Conservation (phyloP, 1,140 invertebrate species). For the Pseudomyrmex pallidus region DNA sequence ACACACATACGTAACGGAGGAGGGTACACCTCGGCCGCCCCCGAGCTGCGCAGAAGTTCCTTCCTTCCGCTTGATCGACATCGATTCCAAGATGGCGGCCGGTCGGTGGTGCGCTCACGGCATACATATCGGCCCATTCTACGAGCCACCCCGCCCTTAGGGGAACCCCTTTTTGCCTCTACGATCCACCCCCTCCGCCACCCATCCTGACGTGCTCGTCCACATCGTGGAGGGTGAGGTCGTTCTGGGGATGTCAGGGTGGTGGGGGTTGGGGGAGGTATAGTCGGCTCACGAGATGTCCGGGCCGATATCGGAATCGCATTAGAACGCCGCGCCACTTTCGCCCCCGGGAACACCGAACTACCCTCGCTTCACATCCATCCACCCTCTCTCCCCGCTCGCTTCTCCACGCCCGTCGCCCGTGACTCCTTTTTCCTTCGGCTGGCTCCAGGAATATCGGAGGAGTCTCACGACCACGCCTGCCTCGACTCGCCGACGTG, state of each 20-base stretch:
- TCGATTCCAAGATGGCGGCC: constrained; percentile 82
- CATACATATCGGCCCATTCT: constrained; percentile 79
- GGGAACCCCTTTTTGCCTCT: constrained; percentile 68
- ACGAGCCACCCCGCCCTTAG: constrained; percentile 73
- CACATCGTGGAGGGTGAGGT: constrained; percentile 63
- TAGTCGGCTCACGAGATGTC: constrained; percentile 76
- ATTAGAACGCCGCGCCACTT: constrained; percentile 76
- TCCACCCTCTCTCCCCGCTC: constrained; percentile 9
- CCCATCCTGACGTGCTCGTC: constrained; percentile 62
- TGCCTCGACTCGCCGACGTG: constrained; percentile 56
- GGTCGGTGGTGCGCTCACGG: constrained; percentile 70
- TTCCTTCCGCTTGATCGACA: constrained; percentile 81
- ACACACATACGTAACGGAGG: constrained; percentile 65
- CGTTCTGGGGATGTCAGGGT: constrained; percentile 51
- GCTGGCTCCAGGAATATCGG: constrained; percentile 67
- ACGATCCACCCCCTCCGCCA: constrained; percentile 65
- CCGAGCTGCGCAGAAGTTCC: constrained; percentile 80
- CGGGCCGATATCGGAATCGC: constrained; percentile 79
- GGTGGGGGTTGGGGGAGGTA: constrained; percentile 65
- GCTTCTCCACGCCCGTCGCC: constrained; percentile 59
- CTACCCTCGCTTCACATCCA: constrained; percentile 56
- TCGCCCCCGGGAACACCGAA: constrained; percentile 71
- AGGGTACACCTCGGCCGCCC: constrained; percentile 68
- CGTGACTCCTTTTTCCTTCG: constrained; percentile 60
- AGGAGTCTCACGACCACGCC: constrained; percentile 69